A percentile compares a stretch with the other conserved stretches of the same genome.
Evolutionary conservation across 2,888 invertebrate species (phyloP).

Genomic region (Cheilosia grossa): DNA sequence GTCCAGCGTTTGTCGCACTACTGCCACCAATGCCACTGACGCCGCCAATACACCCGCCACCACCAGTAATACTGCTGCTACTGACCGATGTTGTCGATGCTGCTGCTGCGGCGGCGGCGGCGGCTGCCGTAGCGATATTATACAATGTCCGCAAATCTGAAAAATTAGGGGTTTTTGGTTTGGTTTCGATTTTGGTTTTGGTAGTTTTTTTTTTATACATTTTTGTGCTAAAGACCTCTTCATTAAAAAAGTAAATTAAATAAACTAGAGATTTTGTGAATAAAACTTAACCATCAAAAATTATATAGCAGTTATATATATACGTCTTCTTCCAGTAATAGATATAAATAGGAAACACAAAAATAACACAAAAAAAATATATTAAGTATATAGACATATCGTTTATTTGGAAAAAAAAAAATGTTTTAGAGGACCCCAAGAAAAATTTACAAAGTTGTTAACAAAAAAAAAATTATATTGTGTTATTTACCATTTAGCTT

Average conservation of each 20-base stretch:
- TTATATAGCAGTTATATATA: slow-evolving; percentile 6
- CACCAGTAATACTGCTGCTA: slow-evolving; percentile 35
- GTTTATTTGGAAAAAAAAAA: slow-evolving; percentile 25
- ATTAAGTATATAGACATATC: neutral
- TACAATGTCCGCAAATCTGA: slow-evolving; percentile 83
- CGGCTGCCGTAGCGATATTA: slow-evolving; percentile 82
- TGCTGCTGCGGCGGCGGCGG: slow-evolving; percentile 82
- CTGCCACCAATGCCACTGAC: slow-evolving; percentile 17
- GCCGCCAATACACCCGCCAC: slow-evolving; percentile 27
- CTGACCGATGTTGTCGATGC: slow-evolving; percentile 75
- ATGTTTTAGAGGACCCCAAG: slow-evolving; percentile 62
- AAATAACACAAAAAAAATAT: slow-evolving; percentile 33
- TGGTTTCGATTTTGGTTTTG: slow-evolving; percentile 76
- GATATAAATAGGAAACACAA: slow-evolving; percentile 46
- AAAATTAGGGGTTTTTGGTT: slow-evolving; percentile 81
- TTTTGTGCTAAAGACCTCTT: slow-evolving; percentile 34
- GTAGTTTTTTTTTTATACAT: slow-evolving; percentile 74
- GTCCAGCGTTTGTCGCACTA: slow-evolving; percentile 65
- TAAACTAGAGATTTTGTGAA: slow-evolving; percentile 69
- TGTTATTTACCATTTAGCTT: slow-evolving; percentile 69
- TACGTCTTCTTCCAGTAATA: slow-evolving; percentile 31
- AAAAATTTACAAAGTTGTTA: slow-evolving; percentile 73
- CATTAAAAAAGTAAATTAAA: slow-evolving; percentile 27
- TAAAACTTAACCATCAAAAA: slow-evolving; percentile 62
- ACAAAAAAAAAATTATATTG: slow-evolving; percentile 53